Evolutionary conservation across 37 sponge, comb jelly and placozoan genomes (phyloP), one percentile per base, ranked within the genome.

Genomic region (Spongia lamella): DNA sequence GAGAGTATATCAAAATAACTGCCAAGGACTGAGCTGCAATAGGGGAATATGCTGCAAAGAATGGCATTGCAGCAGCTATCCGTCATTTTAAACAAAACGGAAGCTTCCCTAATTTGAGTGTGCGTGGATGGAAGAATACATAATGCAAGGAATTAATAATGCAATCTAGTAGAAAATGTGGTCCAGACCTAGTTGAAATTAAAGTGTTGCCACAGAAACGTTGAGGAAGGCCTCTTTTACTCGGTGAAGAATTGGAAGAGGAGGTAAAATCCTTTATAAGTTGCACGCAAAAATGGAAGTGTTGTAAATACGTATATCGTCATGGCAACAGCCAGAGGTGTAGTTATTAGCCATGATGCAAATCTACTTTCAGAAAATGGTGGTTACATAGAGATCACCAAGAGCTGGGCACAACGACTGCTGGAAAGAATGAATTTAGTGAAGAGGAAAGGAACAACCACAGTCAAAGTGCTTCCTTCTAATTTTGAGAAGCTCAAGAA

Each of bases 361-460:
- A 70, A 70, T 36, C 30, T 70, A 1, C 31, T 51, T 1, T 53
- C 71, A 43, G 55, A 49, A 50, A 70, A 51, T 70, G 55, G 71
- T 70, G 32, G 71, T 1, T 32, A 29, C 29, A n/a, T 70, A 19
- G 4, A 25, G 15, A 37, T 70, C 7, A 70, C 71, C 25, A 56
- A 5, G 57, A 55, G 53, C 27, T 70, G 53, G 71, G 71, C 71
- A 1, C 51, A 75, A 75, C 25, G 76, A 6, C 33, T 75, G 76
- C 38, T 75, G 3, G 50, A 38, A 5, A 59, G 76, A 49, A 75
- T 75, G 76, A 62, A 62, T 1, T 75, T 37, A 22, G 76, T 73
- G 5, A 75, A 72, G 63, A 7, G 76, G 1, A 25, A 61, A 60
- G 76, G 38, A 27, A 75, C 1, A 7, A 75, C 61, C 49, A 38